Conservation (phyloP, 2,888 invertebrate species). For the Temnothorax rugatulus region DNA sequence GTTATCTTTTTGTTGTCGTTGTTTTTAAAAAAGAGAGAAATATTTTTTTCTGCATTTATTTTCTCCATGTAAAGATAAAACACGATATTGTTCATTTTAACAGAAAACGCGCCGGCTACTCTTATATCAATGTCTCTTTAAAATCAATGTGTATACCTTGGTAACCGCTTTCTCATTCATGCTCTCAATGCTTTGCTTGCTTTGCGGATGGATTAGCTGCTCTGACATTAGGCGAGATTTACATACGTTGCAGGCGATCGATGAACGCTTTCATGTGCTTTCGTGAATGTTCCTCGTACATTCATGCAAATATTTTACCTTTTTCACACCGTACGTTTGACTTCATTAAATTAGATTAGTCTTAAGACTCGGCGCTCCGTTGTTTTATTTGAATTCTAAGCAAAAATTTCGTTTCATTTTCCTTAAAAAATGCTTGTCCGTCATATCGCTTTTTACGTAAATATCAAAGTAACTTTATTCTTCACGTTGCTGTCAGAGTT, state of each 20-base stretch:
- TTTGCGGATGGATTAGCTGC: conserved; percentile 25
- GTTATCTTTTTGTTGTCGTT: background rate
- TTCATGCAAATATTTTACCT: background rate
- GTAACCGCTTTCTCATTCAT: conserved; percentile 35
- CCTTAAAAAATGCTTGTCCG: conserved; percentile 42
- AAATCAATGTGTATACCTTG: conserved; percentile 30
- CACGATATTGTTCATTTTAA: background rate
- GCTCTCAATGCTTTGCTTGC: conserved; percentile 12
- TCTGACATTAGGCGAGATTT: conserved; percentile 34
- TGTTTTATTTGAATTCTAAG: conserved; percentile 57
- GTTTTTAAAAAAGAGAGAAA: background rate
- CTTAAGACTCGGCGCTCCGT: conserved; percentile 33
- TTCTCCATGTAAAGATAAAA: background rate
- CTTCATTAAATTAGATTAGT: conserved; percentile 45
- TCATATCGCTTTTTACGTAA: conserved; percentile 49
- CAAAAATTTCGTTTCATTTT: conserved; percentile 61
- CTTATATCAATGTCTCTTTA: conserved; percentile 28
- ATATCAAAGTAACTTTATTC: conserved; percentile 35
- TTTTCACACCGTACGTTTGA: background rate
- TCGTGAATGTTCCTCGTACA: background rate
- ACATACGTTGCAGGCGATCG: conserved; percentile 31
- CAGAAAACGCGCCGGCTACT: background rate
- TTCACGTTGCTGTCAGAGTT: background rate
- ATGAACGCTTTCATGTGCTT: background rate
- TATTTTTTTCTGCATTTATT: background rate